Evolutionary conservation across 2,797 vertebrate genomes (phyloP).

Genomic region (Nannoperca obscura): DNA sequence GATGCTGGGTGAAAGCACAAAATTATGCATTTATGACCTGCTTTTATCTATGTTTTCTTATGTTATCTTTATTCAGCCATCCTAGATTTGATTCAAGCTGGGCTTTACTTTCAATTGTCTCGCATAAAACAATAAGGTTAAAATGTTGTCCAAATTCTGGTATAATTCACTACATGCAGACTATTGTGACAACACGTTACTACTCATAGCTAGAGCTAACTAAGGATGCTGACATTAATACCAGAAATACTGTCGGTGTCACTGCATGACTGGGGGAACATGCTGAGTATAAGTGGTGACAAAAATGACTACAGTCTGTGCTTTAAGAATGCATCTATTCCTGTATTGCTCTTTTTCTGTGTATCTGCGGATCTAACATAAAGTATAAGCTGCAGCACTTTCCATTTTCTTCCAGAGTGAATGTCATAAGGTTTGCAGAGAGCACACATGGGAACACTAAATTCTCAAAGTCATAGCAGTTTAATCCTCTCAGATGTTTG

Average conservation of each 20-base stretch:
- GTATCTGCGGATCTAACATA: conserved; percentile 23
- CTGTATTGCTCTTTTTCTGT: not conserved
- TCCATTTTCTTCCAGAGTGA: conserved; percentile 3
- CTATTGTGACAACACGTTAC: conserved; percentile 7
- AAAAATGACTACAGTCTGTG: not conserved
- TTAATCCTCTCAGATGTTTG: conserved; percentile 30
- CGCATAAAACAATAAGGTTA: not conserved
- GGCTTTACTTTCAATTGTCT: not conserved
- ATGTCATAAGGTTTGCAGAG: conserved; percentile 35
- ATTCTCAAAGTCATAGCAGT: conserved; percentile 1
- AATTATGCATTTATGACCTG: conserved; percentile 32
- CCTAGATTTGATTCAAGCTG: conserved; percentile 24
- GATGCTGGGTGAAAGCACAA: conserved; percentile 37
- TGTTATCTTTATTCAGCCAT: conserved; percentile 1
- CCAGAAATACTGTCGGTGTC: conserved; percentile 7
- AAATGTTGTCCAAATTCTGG: not conserved
- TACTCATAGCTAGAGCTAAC: conserved; percentile 36
- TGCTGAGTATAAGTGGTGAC: not conserved
- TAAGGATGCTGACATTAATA: conserved; percentile 17
- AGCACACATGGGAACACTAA: conserved; percentile 6
- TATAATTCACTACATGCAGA: not conserved
- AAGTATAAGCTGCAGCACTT: conserved; percentile 15
- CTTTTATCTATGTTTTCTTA: conserved; percentile 3
- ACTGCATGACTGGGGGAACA: not conserved
- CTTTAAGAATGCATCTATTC: conserved; percentile 19